Conservation (phyloP, 2,888 invertebrate genomes). For the Dione vanillae region DNA sequence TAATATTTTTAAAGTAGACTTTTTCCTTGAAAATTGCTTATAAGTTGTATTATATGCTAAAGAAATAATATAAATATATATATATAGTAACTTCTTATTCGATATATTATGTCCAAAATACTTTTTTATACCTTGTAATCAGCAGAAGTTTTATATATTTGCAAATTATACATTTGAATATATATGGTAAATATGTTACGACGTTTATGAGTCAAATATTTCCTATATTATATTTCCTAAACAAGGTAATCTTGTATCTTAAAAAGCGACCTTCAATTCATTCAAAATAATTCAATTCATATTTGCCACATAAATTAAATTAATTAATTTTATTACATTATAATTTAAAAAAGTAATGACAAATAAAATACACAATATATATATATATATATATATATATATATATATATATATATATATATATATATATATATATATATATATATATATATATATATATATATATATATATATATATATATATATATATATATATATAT, state of each 20-base stretch:
- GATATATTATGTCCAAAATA: not conserved
- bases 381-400: no score
- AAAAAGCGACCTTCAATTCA: constrained; percentile 4
- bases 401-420: no score
- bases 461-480: no score
- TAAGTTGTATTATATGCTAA: not conserved
- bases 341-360: no score
- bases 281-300: not conserved
- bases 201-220: not conserved
- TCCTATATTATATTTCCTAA: not conserved
- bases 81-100: no score
- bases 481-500: no score
- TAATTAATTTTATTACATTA: not conserved
- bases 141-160: not conserved
- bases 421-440: no score
- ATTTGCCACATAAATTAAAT: not conserved
- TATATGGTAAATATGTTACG: not conserved
- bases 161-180: not conserved
- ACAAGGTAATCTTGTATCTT: constrained; percentile 19
- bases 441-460: no score
- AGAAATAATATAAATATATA: not conserved
- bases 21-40: not conserved
- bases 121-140: not conserved
- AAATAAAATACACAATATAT: no score
- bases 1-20: not conserved